These are phyloP conservation scores for Menidia beryllina DNA, from an alignment of 2,113 vertebrate genomes.

Conservation along the genomic window DNA sequence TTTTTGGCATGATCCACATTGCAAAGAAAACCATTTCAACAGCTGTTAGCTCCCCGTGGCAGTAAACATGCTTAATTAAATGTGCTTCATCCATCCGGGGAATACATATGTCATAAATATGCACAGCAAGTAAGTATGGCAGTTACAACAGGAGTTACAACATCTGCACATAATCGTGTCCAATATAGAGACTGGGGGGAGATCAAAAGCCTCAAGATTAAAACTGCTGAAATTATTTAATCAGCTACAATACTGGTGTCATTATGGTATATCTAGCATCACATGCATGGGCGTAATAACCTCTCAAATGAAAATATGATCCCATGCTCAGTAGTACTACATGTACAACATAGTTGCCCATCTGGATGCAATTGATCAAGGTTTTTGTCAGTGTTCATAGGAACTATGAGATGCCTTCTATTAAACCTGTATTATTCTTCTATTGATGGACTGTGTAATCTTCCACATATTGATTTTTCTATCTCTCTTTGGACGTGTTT, in stretches of 20 bases:
- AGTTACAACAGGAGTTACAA: conserved; percentile 44
- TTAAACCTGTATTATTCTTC: conserved; percentile 65
- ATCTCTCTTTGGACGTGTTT: conserved; percentile 40
- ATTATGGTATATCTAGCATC: conserved; percentile 23
- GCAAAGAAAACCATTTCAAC: conserved; percentile 71
- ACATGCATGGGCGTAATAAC: conserved; percentile 16
- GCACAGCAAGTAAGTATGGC: conserved; percentile 58
- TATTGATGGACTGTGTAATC: conserved; percentile 71
- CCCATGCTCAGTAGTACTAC: conserved; percentile 39
- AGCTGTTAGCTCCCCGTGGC: conserved; percentile 75
- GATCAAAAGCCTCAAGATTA: conserved; percentile 34
- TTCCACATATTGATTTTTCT: conserved; percentile 68
- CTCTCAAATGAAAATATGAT: conserved; percentile 18
- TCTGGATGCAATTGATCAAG: conserved; percentile 34
- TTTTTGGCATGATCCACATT: conserved; percentile 52
- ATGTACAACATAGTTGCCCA: conserved; percentile 41
- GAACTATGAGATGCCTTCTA: conserved; percentile 50
- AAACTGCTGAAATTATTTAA: conserved; percentile 43
- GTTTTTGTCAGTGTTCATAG: conserved; percentile 54
- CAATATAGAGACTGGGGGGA: conserved; percentile 47
- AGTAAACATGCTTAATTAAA: conserved; percentile 79
- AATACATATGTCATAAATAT: conserved; percentile 71
- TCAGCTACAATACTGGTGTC: conserved; percentile 16
- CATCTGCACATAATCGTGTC: conserved; percentile 44
- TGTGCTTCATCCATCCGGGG: conserved; percentile 58